phyloP scores from a whole-genome alignment of 2,113 vertebrate species.

The Macquaria ambigua region DNA sequence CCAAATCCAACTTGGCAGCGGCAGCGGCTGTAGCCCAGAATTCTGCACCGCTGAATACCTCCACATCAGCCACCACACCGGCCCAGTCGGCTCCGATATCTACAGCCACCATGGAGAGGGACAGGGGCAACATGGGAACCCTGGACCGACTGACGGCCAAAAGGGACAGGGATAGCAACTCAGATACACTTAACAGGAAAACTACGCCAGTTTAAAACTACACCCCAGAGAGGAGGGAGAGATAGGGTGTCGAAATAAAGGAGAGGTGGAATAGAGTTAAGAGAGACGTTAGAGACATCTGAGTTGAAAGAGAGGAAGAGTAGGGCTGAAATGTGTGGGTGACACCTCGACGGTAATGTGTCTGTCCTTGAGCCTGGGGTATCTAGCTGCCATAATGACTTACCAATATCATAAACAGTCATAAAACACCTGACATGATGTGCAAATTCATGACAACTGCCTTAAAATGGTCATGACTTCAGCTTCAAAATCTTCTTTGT shows the following conservation, averaged over 20 bases:
- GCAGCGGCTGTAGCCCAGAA: slow-evolving; percentile 76
- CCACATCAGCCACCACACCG: slow-evolving; percentile 80
- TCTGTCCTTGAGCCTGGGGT: slow-evolving; percentile 51
- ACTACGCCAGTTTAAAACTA: slow-evolving; percentile 88
- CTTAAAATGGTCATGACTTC: slow-evolving; percentile 59
- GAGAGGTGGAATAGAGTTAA: neutral
- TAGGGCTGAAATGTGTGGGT: slow-evolving; percentile 43
- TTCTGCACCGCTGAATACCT: slow-evolving; percentile 83
- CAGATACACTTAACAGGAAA: slow-evolving; percentile 93
- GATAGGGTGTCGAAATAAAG: neutral
- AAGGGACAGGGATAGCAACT: slow-evolving; percentile 88
- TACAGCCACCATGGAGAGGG: slow-evolving; percentile 85
- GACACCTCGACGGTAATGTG: slow-evolving; percentile 13
- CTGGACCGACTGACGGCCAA: slow-evolving; percentile 83
- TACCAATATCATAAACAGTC: slow-evolving; percentile 55
- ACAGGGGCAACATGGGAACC: slow-evolving; percentile 81
- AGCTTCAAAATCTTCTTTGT: neutral
- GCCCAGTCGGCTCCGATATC: slow-evolving; percentile 77
- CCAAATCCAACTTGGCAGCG: slow-evolving; percentile 85
- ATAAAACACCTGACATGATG: slow-evolving; percentile 23
- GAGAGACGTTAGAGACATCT: neutral
- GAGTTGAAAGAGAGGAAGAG: slow-evolving; percentile 1
- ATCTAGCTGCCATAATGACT: slow-evolving; percentile 59
- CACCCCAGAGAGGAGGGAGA: neutral
- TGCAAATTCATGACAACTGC: slow-evolving; percentile 48